Evolutionary conservation across 2,113 vertebrate genomes (phyloP).

Genomic region (Buteo buteo): DNA sequence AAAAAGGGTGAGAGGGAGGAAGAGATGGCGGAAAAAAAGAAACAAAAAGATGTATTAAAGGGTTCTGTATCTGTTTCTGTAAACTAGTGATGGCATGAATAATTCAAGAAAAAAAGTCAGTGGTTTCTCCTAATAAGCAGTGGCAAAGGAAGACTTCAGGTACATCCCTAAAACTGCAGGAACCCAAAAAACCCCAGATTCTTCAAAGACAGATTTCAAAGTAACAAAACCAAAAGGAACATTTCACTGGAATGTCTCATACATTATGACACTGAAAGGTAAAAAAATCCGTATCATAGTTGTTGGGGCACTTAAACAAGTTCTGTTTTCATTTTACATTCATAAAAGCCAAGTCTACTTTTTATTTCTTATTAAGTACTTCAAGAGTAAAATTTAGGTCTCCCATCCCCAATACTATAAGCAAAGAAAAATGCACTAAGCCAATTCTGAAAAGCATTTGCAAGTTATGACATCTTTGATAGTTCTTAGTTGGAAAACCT

Average conservation of each 20-base stretch:
- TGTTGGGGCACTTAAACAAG: not conserved
- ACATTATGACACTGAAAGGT: not conserved
- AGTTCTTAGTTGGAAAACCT: not conserved
- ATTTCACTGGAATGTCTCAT: not conserved
- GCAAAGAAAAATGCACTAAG: not conserved
- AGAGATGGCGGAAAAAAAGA: not conserved
- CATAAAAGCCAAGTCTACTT: not conserved
- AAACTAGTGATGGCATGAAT: not conserved
- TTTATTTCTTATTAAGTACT: not conserved
- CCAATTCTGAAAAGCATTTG: not conserved
- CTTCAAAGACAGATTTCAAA: not conserved
- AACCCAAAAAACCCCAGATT: not conserved
- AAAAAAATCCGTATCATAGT: not conserved
- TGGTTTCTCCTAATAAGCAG: not conserved
- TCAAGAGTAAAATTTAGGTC: not conserved
- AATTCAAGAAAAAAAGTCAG: not conserved
- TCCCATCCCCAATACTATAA: not conserved
- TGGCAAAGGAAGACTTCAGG: not conserved
- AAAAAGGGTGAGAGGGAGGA: not conserved
- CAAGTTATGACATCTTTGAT: not conserved
- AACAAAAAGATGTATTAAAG: not conserved
- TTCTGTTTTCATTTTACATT: not conserved
- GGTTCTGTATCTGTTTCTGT: not conserved
- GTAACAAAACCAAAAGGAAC: not conserved
- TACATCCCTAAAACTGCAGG: not conserved